Base-by-base conservation (phyloP, 2,888 invertebrate species). In the Podotricha telesiphe region DNA sequence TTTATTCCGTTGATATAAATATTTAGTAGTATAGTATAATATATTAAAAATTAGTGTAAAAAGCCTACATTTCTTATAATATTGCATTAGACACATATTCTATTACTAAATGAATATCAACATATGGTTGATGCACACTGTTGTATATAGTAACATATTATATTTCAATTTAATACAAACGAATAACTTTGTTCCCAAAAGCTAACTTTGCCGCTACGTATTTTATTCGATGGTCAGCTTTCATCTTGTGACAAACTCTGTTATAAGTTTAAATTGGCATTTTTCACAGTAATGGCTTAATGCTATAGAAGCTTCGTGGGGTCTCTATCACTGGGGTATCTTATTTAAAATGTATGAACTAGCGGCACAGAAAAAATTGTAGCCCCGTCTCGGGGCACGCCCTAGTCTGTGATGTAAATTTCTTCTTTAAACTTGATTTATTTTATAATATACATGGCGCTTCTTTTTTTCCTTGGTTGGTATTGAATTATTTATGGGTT, bases 261-360 rank as follows among this genome's bases (percentile, higher is more conserved):
- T 91, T 91, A 91, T 89, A 91, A 91, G 87, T 92, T 92, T 91
- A 92, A 92, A 92, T 92, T 92, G 92, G 89, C 90, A 87, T 91
- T 91, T 91, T 90, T 88, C 89, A 84, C 86, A 88, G 89, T 89
- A 89, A 90, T 88, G 87, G 89, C 86, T 87, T 87, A 86, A 89
- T 84, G 86, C 82, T 84, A 86, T 82, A 83, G 83, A 45, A 37
- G 63, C 51, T 66, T 45, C 59, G 45, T 5, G 58, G 55, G 51
- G 51, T 59, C 67, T 67, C 70, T 84, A 82, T 82, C 81, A 84
- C 84, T 85, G 74, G 55, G 75, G 82, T 88, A 87, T 87, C 86
- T 88, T 88, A 87, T 89, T 89, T 88, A 89, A 89, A 89, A 89
- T 89, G 87, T 87, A 89, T 88, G 87, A 88, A 82, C 51, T 68